phyloP scores from a whole-genome alignment of 1,140 invertebrate genomes.

The Sitodiplosis mosellana region DNA sequence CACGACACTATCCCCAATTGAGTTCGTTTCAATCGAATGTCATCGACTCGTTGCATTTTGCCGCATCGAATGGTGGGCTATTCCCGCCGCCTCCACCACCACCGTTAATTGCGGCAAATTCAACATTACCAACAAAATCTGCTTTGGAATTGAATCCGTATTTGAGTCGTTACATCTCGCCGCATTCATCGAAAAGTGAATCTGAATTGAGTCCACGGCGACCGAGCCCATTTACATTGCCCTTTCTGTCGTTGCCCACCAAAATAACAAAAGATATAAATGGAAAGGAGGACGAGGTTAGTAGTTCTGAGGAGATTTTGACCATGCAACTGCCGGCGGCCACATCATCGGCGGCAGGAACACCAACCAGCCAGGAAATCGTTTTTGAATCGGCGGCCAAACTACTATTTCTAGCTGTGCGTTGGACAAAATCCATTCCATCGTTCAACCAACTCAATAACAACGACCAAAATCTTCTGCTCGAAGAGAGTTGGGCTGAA shows the following conservation, averaged over 20 bases:
- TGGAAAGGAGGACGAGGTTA: conserved; percentile 53
- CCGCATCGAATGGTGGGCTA: too few species aligned
- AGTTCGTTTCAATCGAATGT: too few species aligned
- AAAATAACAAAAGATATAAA: conserved; percentile 9
- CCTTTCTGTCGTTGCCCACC: conserved; percentile 6
- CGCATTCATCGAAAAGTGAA: background rate
- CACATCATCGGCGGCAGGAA: conserved; percentile 6
- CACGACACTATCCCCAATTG: too few species aligned
- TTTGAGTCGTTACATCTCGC: background rate
- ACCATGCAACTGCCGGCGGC: background rate
- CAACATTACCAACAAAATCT: too few species aligned
- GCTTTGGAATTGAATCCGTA: background rate
- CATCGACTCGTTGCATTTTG: too few species aligned
- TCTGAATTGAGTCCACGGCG: background rate
- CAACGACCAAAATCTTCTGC: conserved; percentile 47
- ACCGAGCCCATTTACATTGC: conserved; percentile 4
- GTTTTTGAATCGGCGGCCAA: conserved; percentile 57
- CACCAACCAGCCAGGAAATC: conserved; percentile 33
- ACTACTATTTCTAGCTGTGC: conserved; percentile 53
- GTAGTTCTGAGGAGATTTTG: conserved; percentile 44
- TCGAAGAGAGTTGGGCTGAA: conserved; percentile 67
- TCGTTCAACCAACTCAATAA: conserved; percentile 53
- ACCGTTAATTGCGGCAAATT: too few species aligned
- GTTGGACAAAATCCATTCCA: conserved; percentile 57
- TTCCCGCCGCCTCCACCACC: too few species aligned